Conservation (phyloP, 2,797 vertebrate genomes). For the Cynopterus sphinx region DNA sequence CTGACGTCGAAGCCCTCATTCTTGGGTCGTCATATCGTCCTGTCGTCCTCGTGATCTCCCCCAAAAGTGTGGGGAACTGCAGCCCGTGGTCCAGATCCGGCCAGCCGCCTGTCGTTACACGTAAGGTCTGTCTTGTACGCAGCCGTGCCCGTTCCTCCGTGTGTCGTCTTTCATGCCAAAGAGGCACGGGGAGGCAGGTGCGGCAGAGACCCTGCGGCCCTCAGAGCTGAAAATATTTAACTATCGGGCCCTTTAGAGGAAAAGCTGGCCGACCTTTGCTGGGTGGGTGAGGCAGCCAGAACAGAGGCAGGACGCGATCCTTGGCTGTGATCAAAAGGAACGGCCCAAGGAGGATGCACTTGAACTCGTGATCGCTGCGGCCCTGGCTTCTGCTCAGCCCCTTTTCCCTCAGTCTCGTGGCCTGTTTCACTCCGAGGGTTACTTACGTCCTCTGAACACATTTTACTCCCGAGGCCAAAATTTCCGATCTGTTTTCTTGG, state of each 20-base stretch:
- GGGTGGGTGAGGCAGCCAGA: not conserved
- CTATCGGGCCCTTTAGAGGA: not conserved
- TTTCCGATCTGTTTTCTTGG: constrained; percentile 74
- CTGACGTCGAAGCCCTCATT: not conserved
- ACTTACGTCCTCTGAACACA: constrained; percentile 57
- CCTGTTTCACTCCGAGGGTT: constrained; percentile 3
- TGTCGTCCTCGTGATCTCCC: not conserved
- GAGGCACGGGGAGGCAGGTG: rapidly evolving
- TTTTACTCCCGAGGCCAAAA: constrained; percentile 70
- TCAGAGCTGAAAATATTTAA: not conserved
- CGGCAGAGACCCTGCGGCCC: not conserved
- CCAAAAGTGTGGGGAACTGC: not conserved
- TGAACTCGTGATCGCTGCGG: not conserved
- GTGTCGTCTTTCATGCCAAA: not conserved
- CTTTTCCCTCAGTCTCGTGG: not conserved
- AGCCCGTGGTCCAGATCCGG: not conserved
- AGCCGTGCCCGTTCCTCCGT: not conserved
- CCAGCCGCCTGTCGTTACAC: not conserved
- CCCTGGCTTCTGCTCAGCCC: not conserved
- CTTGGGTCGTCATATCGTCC: not conserved
- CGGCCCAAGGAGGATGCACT: not conserved
- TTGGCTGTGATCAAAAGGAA: not conserved
- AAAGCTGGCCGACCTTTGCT: not conserved
- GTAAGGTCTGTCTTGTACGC: not conserved
- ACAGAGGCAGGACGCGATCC: not conserved